Percentiles rank a stretch among this genome's conserved stretches.
phyloP scores from a whole-genome alignment of 2,888 invertebrate genomes.

The Candidula unifasciata region DNA sequence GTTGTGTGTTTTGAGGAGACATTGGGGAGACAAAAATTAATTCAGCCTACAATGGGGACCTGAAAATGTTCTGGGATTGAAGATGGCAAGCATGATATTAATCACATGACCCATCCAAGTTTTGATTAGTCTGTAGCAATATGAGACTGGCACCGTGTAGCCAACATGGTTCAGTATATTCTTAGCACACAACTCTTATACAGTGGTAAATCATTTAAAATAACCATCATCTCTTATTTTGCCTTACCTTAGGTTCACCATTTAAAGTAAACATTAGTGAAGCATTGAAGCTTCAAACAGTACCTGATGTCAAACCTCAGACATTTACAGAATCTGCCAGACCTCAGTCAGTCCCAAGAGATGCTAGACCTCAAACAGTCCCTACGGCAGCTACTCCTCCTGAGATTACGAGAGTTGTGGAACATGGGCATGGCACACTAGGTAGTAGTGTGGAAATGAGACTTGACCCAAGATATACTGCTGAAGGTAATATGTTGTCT shows the following conservation, averaged over 20 bases:
- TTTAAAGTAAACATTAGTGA: constrained; percentile 67
- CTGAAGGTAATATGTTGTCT: constrained; percentile 44
- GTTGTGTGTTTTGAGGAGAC: too few species aligned
- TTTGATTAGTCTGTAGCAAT: too few species aligned
- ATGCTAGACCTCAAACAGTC: neutral
- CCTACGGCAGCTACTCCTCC: neutral
- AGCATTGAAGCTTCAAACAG: constrained; percentile 58
- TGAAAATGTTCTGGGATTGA: too few species aligned
- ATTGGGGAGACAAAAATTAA: too few species aligned
- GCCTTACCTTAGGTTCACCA: constrained; percentile 61
- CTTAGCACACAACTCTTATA: neutral
- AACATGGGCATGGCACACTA: constrained; percentile 33
- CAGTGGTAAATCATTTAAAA: neutral
- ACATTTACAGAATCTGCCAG: neutral
- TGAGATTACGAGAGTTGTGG: neutral
- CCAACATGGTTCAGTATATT: too few species aligned
- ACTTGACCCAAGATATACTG: constrained; percentile 65
- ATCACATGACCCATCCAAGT: too few species aligned
- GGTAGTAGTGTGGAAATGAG: constrained; percentile 64
- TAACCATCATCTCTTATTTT: neutral
- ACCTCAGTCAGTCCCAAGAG: neutral
- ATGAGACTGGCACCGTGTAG: too few species aligned
- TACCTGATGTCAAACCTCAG: neutral
- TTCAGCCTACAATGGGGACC: too few species aligned
- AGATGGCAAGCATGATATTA: too few species aligned